These are phyloP conservation scores for Holacanthella duospinosa DNA, from an alignment of 2,888 invertebrate genomes.

Conservation along the genomic window DNA sequence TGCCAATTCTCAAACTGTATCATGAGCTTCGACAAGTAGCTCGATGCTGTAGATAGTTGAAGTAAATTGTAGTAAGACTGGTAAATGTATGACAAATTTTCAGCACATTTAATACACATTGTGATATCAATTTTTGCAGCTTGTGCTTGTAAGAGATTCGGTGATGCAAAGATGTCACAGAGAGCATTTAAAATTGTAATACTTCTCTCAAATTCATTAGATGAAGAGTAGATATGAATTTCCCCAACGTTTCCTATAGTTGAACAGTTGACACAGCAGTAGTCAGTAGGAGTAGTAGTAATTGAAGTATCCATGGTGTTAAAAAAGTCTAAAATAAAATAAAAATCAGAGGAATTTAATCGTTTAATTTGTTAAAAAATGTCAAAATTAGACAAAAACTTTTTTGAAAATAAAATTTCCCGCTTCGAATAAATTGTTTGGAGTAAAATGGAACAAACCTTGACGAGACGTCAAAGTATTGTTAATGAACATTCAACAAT, in stretches of 20 bases:
- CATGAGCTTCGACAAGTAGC: background rate
- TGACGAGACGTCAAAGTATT: too few relatives aligned
- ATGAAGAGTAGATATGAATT: background rate
- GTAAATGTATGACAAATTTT: background rate
- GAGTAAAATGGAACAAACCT: too few relatives aligned
- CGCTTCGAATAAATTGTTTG: too few relatives aligned
- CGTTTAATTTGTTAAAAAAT: too few relatives aligned
- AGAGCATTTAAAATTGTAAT: background rate
- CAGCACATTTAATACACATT: background rate
- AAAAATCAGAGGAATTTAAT: too few relatives aligned
- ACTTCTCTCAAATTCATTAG: background rate
- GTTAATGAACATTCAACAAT: too few relatives aligned
- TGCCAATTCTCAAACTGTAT: background rate
- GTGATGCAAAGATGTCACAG: background rate
- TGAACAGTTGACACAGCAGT: background rate
- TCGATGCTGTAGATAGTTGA: background rate
- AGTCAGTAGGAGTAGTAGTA: background rate
- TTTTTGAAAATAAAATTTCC: too few relatives aligned
- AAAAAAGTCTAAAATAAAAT: too few relatives aligned
- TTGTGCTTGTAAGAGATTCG: background rate
- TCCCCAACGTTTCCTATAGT: background rate
- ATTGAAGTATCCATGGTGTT: too few relatives aligned
- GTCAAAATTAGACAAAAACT: too few relatives aligned
- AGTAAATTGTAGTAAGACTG: background rate
- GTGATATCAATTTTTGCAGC: background rate